Conservation (phyloP, 1,140 invertebrate species). For the Drosophila subpulchrella region DNA sequence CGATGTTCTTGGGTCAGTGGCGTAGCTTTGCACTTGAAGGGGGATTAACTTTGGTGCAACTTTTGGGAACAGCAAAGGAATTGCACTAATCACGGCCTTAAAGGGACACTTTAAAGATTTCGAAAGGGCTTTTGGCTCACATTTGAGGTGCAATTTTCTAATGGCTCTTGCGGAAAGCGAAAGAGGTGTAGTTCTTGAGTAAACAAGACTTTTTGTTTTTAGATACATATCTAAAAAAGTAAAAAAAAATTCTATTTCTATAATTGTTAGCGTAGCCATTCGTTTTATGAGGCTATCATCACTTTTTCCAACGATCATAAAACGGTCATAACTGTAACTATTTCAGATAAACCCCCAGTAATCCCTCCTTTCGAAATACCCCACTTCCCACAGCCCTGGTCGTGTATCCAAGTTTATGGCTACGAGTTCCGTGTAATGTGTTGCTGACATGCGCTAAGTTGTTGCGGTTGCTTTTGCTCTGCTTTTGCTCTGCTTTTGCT, state of each 20-base stretch:
- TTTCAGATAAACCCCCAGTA: too few species aligned
- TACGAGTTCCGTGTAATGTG: slow-evolving; percentile 62
- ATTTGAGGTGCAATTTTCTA: slow-evolving; percentile 23
- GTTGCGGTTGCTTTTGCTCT: slow-evolving; percentile 34
- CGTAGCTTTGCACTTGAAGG: slow-evolving; percentile 15
- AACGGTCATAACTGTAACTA: too few species aligned
- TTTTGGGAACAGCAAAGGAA: not conserved
- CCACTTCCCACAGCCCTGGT: slow-evolving; percentile 8
- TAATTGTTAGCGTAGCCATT: too few species aligned
- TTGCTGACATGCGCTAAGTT: slow-evolving; percentile 70
- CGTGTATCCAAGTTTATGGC: slow-evolving; percentile 21
- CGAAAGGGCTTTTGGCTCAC: not conserved
- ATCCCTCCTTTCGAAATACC: not conserved
- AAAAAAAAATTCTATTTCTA: too few species aligned
- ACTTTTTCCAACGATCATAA: not conserved
- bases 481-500: slow-evolving; percentile 13
- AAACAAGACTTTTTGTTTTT: too few species aligned
- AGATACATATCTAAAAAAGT: too few species aligned
- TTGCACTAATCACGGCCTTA: slow-evolving; percentile 2
- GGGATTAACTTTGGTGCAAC: slow-evolving; percentile 29
- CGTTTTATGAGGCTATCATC: too few species aligned
- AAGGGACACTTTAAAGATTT: slow-evolving; percentile 5
- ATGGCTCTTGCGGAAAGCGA: not conserved
- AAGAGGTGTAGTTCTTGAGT: too few species aligned
- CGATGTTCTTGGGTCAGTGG: slow-evolving; percentile 11